A percentile compares a stretch with the other conserved stretches of the same genome.
Evolutionary conservation across 2,797 vertebrate genomes (phyloP).

Genomic region (Epinephelus awoara): DNA sequence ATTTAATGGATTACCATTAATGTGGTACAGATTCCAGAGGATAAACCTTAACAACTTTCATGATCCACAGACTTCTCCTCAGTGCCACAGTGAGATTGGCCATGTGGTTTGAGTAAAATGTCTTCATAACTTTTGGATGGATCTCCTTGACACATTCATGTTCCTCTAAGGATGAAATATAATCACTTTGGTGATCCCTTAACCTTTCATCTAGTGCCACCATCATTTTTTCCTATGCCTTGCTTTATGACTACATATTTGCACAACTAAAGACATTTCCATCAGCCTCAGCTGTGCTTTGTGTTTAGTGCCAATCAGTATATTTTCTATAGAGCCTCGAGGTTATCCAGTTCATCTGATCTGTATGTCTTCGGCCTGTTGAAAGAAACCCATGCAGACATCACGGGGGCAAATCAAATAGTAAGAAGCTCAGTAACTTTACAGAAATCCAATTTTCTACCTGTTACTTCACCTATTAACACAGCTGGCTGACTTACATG

Average conservation of each 20-base stretch:
- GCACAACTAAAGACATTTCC: neutral
- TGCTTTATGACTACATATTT: neutral
- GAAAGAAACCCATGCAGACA: slow-evolving; percentile 20
- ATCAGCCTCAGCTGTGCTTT: no score
- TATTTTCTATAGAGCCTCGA: neutral
- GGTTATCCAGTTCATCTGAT: slow-evolving; percentile 20
- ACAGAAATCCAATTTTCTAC: slow-evolving; percentile 50
- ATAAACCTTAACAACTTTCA: neutral
- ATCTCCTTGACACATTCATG: neutral
- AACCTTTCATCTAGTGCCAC: neutral
- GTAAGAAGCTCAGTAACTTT: slow-evolving; percentile 21
- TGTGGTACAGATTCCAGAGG: neutral
- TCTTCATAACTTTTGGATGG: neutral
- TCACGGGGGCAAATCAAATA: neutral
- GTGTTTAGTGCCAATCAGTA: no score
- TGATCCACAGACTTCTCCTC: neutral
- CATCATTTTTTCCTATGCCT: no score
- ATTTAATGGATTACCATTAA: neutral
- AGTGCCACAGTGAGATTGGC: neutral
- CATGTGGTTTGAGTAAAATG: neutral
- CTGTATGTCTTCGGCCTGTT: neutral
- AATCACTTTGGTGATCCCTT: neutral
- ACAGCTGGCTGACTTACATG: slow-evolving; percentile 2
- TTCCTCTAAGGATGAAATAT: neutral
- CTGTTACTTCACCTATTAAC: slow-evolving; percentile 38